These are phyloP conservation scores for Catostylus mosaicus DNA, from an alignment of 30 jellyfish, hydroid and myxozoan genomes.

Conservation along the genomic window DNA sequence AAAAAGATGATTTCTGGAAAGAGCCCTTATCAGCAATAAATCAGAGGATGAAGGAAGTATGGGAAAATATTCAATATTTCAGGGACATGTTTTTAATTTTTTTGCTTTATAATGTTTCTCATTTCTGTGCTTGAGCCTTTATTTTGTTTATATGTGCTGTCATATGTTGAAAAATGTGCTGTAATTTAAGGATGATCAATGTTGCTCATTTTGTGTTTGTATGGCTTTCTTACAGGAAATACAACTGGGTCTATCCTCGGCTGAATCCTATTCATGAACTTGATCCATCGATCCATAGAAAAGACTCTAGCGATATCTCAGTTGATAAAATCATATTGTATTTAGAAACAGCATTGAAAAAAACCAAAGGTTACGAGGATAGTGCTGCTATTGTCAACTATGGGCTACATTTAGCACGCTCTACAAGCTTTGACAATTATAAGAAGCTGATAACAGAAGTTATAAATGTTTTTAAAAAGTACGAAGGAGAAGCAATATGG, in stretches of 20 bases:
- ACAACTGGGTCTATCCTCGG: constrained; percentile 96
- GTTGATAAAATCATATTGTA: constrained; percentile 44
- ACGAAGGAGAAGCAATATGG: constrained; percentile 77
- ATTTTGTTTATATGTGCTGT: too few species aligned
- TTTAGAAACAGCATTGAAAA: constrained; percentile 35
- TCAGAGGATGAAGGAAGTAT: too few species aligned
- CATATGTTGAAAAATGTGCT: too few species aligned
- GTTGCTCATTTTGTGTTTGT: too few species aligned
- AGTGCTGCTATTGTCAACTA: constrained; percentile 78
- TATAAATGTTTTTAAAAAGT: constrained; percentile 37
- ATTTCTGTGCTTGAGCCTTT: too few species aligned
- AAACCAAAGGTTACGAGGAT: constrained; percentile 44
- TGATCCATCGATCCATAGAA: constrained; percentile 79
- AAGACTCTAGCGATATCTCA: constrained; percentile 75
- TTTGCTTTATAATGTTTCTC: too few species aligned
- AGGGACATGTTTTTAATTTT: too few species aligned
- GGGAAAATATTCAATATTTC: too few species aligned
- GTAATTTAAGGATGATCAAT: too few species aligned
- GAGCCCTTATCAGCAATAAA: too few species aligned
- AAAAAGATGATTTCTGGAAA: too few species aligned
- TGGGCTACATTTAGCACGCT: constrained; percentile 89
- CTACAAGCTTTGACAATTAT: constrained; percentile 80
- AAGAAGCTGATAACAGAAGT: constrained; percentile 50
- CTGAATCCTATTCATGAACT: constrained; percentile 70
- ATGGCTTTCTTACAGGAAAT: constrained; percentile 76